Conservation (phyloP, 2,888 invertebrate species). For the Temnothorax rugatulus region DNA sequence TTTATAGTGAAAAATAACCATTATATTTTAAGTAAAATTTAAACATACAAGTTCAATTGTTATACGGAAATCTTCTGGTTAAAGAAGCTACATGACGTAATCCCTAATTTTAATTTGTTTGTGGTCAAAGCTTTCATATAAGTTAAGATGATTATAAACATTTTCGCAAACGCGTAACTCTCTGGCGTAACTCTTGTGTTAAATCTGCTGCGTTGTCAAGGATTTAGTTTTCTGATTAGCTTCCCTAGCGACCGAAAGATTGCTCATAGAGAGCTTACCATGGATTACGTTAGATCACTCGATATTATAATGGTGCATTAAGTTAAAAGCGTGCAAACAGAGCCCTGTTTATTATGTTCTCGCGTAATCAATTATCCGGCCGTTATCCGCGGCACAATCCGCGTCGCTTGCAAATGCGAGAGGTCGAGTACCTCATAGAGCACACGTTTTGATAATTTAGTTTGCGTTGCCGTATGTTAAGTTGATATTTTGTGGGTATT, state of each 20-base stretch:
- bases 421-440: conserved; percentile 18
- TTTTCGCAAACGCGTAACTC: not conserved
- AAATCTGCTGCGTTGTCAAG: not conserved
- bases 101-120: not conserved
- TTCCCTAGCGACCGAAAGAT: not conserved
- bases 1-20: not conserved
- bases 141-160: not conserved
- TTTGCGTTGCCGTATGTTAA: conserved; percentile 30
- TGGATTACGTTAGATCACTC: conserved; percentile 27
- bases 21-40: not conserved
- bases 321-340: conserved; percentile 27
- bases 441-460: conserved; percentile 38
- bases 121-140: not conserved
- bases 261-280: not conserved
- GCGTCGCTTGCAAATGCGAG: conserved; percentile 11
- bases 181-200: not conserved
- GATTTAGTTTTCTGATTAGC: not conserved
- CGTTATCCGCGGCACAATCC: conserved; percentile 33
- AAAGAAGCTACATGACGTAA: not conserved
- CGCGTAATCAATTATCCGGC: conserved; percentile 43
- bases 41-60: not conserved
- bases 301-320: conserved; percentile 41
- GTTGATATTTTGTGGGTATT: conserved; percentile 34
- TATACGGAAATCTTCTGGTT: not conserved
- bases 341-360: conserved; percentile 16